Evolutionary conservation across 2,113 vertebrate genomes (phyloP).

Genomic region (Phasianus colchicus): DNA sequence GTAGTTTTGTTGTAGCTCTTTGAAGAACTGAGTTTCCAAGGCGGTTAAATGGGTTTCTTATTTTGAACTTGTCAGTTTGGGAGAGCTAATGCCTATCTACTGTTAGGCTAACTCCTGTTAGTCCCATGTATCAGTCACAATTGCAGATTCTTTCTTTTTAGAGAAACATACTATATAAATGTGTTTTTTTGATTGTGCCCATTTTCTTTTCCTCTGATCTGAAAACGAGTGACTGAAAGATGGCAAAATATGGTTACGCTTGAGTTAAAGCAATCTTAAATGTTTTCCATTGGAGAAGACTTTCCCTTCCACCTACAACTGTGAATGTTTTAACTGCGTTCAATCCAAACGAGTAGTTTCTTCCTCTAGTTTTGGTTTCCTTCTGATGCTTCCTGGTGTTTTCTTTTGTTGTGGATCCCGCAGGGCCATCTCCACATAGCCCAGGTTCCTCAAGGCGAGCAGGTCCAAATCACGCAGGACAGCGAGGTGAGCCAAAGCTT

Average conservation of each 20-base stretch:
- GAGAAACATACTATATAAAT: neutral
- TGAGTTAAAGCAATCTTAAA: neutral
- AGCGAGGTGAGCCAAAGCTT: conserved; percentile 85
- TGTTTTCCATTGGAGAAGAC: accelerated
- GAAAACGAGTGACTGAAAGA: neutral
- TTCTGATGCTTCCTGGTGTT: conserved; percentile 80
- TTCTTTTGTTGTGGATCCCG: conserved; percentile 84
- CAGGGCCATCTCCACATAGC: conserved; percentile 98
- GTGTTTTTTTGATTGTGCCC: neutral
- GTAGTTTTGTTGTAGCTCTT: too few species aligned
- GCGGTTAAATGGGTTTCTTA: neutral
- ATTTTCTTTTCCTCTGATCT: neutral
- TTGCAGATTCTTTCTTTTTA: neutral
- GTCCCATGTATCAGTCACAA: neutral
- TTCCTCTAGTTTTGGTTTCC: conserved; percentile 32
- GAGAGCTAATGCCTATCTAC: neutral
- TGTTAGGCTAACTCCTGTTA: neutral
- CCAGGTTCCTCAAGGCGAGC: conserved; percentile 97
- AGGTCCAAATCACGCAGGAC: conserved; percentile 99
- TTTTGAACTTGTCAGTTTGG: neutral
- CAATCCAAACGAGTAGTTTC: neutral
- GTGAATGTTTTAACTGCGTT: neutral
- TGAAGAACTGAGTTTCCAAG: neutral
- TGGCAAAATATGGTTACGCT: neutral
- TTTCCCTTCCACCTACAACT: neutral